These are phyloP conservation scores for Rhyacophila brunnea DNA, from an alignment of 1,140 invertebrate genomes.

Conservation along the genomic window DNA sequence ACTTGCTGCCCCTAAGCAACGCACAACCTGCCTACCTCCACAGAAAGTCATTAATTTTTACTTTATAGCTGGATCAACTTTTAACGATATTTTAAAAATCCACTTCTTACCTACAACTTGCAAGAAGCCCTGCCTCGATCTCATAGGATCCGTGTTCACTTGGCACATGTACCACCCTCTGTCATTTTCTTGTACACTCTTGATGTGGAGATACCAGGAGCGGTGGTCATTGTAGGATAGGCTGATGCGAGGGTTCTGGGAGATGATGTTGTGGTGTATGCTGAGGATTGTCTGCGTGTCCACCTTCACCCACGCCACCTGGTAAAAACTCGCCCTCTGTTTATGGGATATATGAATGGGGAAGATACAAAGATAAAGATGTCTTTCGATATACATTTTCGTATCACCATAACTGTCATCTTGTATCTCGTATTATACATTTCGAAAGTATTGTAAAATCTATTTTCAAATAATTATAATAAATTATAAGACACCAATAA, in stretches of 20 bases:
- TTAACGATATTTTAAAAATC: background rate
- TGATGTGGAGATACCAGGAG: constrained; percentile 84
- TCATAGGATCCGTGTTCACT: constrained; percentile 84
- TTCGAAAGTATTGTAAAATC: no score
- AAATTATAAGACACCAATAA: no score
- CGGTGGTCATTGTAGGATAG: constrained; percentile 83
- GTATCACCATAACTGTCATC: no score
- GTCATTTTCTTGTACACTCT: constrained; percentile 76
- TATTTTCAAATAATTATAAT: no score
- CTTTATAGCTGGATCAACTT: no score
- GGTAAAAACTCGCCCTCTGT: constrained; percentile 7
- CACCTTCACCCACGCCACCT: constrained; percentile 89
- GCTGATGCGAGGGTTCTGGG: constrained; percentile 81
- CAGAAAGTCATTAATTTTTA: no score
- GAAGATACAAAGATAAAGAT: no score
- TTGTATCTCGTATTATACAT: no score
- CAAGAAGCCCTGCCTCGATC: constrained; percentile 77
- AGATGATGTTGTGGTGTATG: constrained; percentile 86
- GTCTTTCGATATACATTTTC: no score
- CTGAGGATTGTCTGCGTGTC: constrained; percentile 89
- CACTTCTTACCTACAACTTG: constrained; percentile 81
- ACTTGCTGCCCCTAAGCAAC: no score
- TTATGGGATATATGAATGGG: background rate
- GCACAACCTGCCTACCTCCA: no score
- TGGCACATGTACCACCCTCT: constrained; percentile 85